Evolutionary conservation across 2,888 invertebrate genomes (phyloP), one percentile per base, ranked within the genome.

Genomic region (Drosophila sordidula): DNA sequence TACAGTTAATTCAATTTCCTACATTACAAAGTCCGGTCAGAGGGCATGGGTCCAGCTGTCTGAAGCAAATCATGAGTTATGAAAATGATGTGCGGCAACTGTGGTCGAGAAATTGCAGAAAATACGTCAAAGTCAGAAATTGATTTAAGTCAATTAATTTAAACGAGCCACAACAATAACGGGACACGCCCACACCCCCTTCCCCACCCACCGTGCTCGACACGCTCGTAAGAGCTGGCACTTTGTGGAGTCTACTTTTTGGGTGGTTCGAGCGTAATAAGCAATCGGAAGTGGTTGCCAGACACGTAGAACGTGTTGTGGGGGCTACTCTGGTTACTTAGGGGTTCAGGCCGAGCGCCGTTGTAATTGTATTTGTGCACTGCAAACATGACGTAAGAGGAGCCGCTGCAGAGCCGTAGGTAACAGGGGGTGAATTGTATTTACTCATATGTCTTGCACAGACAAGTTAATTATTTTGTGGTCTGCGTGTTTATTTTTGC

Each of bases 101-200:
- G 80, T 49, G 81, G 58, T 50, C 50, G 70, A 64, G 73, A 68
- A 83, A 87, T 84, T 55, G 81, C 64, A 73, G 64, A 70, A 62
- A 74, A 84, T 87, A 89, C 86, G 88, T 85, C 84, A 89, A 87
- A 89, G 89, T 86, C 89, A 87, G 86, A 85, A 89, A 87, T 89
- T 87, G 87, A 90, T 87, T 89, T 79, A 87, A 89, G 90, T 77
- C 87, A 87, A 87, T 87, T 87, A 89, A 89, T 89, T 89, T 86
- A 79, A 87, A 85, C 82, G 71, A 85, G 62, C 78, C 64, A 67
- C 78, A 66, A 45, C 74, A 54, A 68, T 59, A 74, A 67, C 49
- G 59, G 52, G 41, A 41, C 50, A 14, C 25, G 47, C 44, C 11
- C 14, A 29, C 3, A 29, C 14, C 34, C 47, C 6, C 42, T 42